Conservation (phyloP, 1,140 invertebrate genomes). For the Atta texana region DNA sequence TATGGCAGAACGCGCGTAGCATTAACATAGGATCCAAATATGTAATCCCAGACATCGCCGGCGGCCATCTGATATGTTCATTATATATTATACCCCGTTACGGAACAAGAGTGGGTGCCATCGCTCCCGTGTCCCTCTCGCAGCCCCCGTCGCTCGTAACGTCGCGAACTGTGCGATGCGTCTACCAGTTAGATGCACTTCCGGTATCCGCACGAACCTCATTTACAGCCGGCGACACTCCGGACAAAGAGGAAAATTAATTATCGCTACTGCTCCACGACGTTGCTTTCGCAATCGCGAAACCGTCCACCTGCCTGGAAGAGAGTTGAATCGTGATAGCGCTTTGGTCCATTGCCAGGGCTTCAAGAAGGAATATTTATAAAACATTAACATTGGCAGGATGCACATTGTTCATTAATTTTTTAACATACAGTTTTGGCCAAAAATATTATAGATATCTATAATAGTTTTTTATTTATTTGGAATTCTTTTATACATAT, state of each 20-base stretch:
- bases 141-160: conserved; percentile 33
- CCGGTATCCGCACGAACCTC: conserved; percentile 71
- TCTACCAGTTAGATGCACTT: conserved; percentile 74
- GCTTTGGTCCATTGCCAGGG: not conserved
- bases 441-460: no score
- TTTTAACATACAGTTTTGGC: not conserved
- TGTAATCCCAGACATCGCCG: conserved; percentile 77
- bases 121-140: not conserved
- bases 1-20: conserved; percentile 72
- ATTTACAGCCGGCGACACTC: conserved; percentile 56
- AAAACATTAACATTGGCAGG: not conserved
- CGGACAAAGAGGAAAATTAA: conserved; percentile 64
- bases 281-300: conserved; percentile 2
- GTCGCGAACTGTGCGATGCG: conserved; percentile 60
- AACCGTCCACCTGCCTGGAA: conserved; percentile 27
- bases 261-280: conserved; percentile 58
- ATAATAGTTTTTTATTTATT: no score
- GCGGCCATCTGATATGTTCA: conserved; percentile 77
- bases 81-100: conserved; percentile 75
- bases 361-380: not conserved
- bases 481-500: no score
- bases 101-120: conserved; percentile 72
- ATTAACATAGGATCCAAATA: conserved; percentile 77
- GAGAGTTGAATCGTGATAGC: conserved; percentile 22
- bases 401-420: conserved; percentile 3